These are phyloP conservation scores for Zygogramma bicolorata DNA, from an alignment of 2,888 invertebrate genomes.

Conservation along the genomic window DNA sequence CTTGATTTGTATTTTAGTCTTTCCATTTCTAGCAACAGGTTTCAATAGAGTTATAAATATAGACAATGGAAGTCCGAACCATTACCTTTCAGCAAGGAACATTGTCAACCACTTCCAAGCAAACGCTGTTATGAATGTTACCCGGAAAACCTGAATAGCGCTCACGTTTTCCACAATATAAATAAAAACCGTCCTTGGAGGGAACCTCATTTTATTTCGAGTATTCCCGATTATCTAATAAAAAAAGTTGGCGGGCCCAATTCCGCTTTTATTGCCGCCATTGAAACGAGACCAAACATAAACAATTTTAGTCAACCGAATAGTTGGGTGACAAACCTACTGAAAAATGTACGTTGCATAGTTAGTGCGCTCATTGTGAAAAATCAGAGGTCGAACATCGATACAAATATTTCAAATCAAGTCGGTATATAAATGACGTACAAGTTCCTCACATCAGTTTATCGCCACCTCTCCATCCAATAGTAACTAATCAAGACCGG, in stretches of 20 bases:
- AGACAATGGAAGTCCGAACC: too few relatives aligned
- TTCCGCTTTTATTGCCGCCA: not conserved
- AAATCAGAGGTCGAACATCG: not conserved
- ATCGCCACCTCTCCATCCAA: not conserved
- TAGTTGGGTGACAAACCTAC: not conserved
- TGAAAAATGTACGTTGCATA: not conserved
- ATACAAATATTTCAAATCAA: not conserved
- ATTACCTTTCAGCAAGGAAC: too few relatives aligned
- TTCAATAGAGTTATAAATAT: too few relatives aligned
- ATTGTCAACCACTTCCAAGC: too few relatives aligned
- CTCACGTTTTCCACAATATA: not conserved
- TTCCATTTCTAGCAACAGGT: too few relatives aligned
- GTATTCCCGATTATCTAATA: not conserved
- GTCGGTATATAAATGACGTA: not conserved
- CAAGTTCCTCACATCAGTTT: not conserved
- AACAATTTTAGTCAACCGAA: not conserved
- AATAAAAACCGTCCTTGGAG: not conserved
- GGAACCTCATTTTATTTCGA: not conserved
- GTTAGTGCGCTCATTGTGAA: not conserved
- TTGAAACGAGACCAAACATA: not conserved
- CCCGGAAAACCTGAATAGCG: not conserved
- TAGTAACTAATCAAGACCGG: not conserved
- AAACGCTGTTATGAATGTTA: too few relatives aligned
- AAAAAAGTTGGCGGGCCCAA: not conserved
- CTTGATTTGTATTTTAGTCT: too few relatives aligned